Percentiles rank a stretch among this genome's conserved stretches.
Evolutionary conservation across 2,113 vertebrate species (phyloP).

Genomic region (Gracilinanus agilis): DNA sequence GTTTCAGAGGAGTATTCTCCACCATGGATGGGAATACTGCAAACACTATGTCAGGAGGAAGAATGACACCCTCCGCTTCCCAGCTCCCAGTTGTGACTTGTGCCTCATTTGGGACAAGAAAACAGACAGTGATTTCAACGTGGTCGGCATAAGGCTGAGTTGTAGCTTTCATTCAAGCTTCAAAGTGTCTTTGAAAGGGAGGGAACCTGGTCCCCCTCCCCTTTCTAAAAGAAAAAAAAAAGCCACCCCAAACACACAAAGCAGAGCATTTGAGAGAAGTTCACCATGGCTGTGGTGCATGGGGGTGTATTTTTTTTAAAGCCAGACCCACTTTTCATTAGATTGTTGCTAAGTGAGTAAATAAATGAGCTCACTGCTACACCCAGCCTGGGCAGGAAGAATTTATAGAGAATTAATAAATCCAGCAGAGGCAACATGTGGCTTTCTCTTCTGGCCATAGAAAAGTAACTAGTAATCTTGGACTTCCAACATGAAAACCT

Average conservation of each 20-base stretch:
- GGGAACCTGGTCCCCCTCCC: background rate
- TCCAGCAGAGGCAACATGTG: slow-evolving; percentile 66
- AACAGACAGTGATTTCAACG: background rate
- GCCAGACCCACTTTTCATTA: slow-evolving; percentile 79
- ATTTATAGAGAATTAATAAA: slow-evolving; percentile 80
- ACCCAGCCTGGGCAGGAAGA: slow-evolving; percentile 65
- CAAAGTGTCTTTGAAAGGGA: slow-evolving; percentile 29
- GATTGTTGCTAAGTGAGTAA: slow-evolving; percentile 82
- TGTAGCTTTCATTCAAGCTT: slow-evolving; percentile 32
- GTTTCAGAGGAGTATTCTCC: slow-evolving; percentile 55
- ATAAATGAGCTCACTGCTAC: slow-evolving; percentile 83
- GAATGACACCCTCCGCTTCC: slow-evolving; percentile 15
- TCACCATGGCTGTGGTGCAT: slow-evolving; percentile 59
- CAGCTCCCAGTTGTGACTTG: slow-evolving; percentile 13
- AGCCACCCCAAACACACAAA: slow-evolving; percentile 21
- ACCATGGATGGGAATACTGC: background rate
- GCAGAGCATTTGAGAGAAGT: slow-evolving; percentile 56
- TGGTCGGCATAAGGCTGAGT: background rate
- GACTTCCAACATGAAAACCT: slow-evolving; percentile 60
- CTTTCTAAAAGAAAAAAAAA: slow-evolving; percentile 17
- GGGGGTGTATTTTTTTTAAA: slow-evolving; percentile 74
- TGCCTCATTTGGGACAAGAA: slow-evolving; percentile 35
- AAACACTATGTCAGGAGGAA: slow-evolving; percentile 48
- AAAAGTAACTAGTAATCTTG: slow-evolving; percentile 66
- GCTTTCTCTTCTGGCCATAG: slow-evolving; percentile 70